phyloP scores from a whole-genome alignment of 1,140 invertebrate genomes.

The Drosophila malerkotliana region DNA sequence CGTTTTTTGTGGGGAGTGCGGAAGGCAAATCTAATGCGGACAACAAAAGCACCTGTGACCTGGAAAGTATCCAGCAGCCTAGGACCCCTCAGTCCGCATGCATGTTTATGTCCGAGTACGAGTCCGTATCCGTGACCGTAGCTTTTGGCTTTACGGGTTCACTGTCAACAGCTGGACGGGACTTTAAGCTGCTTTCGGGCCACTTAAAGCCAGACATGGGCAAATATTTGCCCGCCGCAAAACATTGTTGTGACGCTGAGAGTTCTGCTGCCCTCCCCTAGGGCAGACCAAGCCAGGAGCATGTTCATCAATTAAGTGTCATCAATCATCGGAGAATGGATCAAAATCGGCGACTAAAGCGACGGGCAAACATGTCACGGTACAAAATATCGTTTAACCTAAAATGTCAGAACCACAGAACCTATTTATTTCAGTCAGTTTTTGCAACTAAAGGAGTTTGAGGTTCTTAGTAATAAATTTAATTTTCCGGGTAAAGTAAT shows the following conservation, averaged over 20 bases:
- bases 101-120: constrained; percentile 19
- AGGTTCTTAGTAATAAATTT: neutral
- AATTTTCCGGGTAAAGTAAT: neutral
- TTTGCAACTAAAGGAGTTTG: neutral
- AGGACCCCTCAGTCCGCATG: constrained; percentile 2
- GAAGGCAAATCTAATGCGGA: constrained; percentile 76
- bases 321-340: constrained; percentile 71
- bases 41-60: constrained; percentile 82
- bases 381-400: constrained; percentile 79
- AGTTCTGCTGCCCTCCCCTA: neutral
- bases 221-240: constrained; percentile 55
- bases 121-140: constrained; percentile 1
- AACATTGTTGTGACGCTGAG: constrained; percentile 26
- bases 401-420: constrained; percentile 62
- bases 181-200: constrained; percentile 51
- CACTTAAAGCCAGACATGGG: constrained; percentile 66
- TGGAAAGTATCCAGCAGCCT: constrained; percentile 54
- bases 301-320: constrained; percentile 79
- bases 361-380: constrained; percentile 74
- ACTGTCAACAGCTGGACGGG: constrained; percentile 33
- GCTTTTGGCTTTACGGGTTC: constrained; percentile 10
- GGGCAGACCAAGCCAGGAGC: constrained; percentile 3
- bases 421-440: constrained; percentile 46
- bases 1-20: constrained; percentile 8
- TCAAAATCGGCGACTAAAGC: constrained; percentile 64